A percentile compares a stretch with the other conserved stretches of the same genome.
Conservation (phyloP, 2,113 vertebrate genomes). For the Jaculus jaculus region DNA sequence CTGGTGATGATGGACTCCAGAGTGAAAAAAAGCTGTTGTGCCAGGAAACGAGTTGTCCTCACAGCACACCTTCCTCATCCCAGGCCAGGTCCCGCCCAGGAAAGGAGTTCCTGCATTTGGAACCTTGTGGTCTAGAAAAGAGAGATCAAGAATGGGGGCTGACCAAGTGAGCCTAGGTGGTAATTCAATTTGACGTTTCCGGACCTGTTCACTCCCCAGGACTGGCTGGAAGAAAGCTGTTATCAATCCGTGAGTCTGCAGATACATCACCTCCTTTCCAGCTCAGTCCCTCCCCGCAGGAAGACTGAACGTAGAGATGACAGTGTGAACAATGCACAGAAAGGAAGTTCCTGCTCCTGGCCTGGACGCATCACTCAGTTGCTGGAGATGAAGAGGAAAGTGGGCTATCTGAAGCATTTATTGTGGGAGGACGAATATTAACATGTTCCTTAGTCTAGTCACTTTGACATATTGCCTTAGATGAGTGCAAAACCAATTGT, state of each 20-base stretch:
- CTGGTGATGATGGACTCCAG: too few species aligned
- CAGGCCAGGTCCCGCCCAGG: neutral
- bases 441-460: neutral
- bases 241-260: neutral
- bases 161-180: neutral
- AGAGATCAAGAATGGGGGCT: neutral
- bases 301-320: neutral
- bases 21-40: too few species aligned
- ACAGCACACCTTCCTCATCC: neutral
- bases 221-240: neutral
- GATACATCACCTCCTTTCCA: neutral
- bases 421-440: neutral
- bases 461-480: conserved; percentile 5
- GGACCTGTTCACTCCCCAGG: neutral
- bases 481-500: conserved; percentile 17
- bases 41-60: too few species aligned
- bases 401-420: neutral
- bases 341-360: neutral
- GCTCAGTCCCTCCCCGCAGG: neutral
- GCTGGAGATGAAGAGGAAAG: neutral
- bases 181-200: conserved; percentile 3
- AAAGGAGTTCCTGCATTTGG: neutral
- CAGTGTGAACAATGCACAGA: neutral
- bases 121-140: neutral
- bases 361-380: neutral